Conservation (phyloP, 2,888 invertebrate genomes). For the Cosmia pyralina region DNA sequence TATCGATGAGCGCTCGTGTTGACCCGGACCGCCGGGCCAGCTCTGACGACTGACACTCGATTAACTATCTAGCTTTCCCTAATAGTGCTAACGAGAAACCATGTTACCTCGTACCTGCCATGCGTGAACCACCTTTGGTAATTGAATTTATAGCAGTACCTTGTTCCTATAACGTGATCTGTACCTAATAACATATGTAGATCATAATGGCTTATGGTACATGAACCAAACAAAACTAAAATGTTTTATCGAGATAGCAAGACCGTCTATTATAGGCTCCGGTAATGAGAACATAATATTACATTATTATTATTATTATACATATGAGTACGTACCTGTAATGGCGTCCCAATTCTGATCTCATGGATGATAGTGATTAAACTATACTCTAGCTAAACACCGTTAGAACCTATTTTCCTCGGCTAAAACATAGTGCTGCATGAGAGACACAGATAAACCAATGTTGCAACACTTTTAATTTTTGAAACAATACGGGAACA, state of each 20-base stretch:
- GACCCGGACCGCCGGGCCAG: background rate
- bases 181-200: conserved; percentile 18
- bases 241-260: conserved; percentile 40
- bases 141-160: conserved; percentile 19
- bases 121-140: background rate
- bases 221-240: conserved; percentile 19
- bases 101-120: background rate
- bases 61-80: conserved; percentile 36
- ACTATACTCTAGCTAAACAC: background rate
- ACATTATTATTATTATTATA: conserved; percentile 12
- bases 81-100: conserved; percentile 39
- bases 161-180: background rate
- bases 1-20: conserved; percentile 37
- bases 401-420: background rate
- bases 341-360: conserved; percentile 7
- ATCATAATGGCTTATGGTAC: conserved; percentile 6
- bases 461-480: conserved; percentile 28
- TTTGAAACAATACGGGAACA: conserved; percentile 36
- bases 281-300: conserved; percentile 39
- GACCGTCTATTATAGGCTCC: conserved; percentile 15
- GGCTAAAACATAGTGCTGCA: background rate
- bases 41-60: conserved; percentile 39
- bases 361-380: conserved; percentile 5
- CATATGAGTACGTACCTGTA: background rate
- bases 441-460: conserved; percentile 12